phyloP scores from a whole-genome alignment of 1,140 invertebrate species.

The Pinna nobilis region DNA sequence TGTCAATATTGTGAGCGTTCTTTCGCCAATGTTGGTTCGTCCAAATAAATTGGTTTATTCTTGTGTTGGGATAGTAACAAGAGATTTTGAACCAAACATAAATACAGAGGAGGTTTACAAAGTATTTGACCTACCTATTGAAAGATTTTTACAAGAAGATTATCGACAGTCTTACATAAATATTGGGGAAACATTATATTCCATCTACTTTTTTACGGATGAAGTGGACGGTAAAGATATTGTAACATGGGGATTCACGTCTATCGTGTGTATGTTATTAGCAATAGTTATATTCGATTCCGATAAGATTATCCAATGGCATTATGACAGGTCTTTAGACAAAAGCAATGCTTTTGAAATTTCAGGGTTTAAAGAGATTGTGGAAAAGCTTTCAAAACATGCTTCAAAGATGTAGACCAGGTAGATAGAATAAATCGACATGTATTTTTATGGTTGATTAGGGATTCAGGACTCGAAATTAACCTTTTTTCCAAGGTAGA shows the following conservation, averaged over 20 bases:
- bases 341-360: too few relatives aligned
- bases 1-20: conserved; percentile 47
- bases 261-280: conserved; percentile 23
- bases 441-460: too few relatives aligned
- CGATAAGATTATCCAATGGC: too few relatives aligned
- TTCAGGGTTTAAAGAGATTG: too few relatives aligned
- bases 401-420: too few relatives aligned
- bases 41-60: conserved; percentile 48
- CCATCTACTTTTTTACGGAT: conserved; percentile 30
- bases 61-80: conserved; percentile 51
- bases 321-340: too few relatives aligned
- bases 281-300: conserved; percentile 33
- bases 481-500: too few relatives aligned
- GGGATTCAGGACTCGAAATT: too few relatives aligned
- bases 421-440: too few relatives aligned
- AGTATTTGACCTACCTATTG: conserved; percentile 48
- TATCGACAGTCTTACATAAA: neutral
- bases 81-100: conserved; percentile 44
- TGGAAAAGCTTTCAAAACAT: too few relatives aligned
- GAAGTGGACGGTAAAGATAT: conserved; percentile 20
- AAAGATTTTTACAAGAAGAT: conserved; percentile 44
- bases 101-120: conserved; percentile 48
- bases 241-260: conserved; percentile 47
- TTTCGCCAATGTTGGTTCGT: conserved; percentile 36
- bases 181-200: neutral